Conservation (phyloP, 2,797 vertebrate genomes). For the Acridotheres tristis region DNA sequence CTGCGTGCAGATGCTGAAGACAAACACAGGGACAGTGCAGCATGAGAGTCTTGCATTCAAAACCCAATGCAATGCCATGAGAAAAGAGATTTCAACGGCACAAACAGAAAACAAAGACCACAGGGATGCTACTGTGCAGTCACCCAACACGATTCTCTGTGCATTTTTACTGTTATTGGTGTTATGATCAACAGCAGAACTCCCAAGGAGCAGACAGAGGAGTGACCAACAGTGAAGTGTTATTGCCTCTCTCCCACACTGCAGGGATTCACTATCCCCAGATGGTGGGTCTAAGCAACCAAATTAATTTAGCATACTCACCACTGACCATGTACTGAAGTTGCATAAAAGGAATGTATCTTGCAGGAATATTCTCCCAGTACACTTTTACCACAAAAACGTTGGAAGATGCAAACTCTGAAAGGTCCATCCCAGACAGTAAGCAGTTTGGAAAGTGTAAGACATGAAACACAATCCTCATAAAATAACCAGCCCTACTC, state of each 20-base stretch:
- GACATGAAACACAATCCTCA: background rate
- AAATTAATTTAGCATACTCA: background rate
- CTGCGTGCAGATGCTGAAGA: background rate
- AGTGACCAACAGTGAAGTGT: background rate
- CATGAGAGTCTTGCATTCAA: background rate
- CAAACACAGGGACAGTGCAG: background rate
- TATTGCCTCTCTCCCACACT: background rate
- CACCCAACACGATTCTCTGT: background rate
- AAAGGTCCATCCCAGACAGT: background rate
- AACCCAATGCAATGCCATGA: background rate
- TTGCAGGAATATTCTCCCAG: background rate
- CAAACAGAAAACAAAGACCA: background rate
- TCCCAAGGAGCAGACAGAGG: background rate
- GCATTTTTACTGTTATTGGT: background rate
- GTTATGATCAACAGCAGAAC: background rate
- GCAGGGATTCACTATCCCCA: background rate
- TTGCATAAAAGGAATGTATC: background rate
- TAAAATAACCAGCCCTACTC: background rate
- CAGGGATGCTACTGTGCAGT: background rate
- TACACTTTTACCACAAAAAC: background rate
- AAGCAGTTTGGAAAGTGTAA: background rate
- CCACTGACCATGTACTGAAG: background rate
- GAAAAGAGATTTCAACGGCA: background rate
- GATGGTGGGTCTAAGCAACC: background rate
- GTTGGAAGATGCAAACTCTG: background rate